Percentiles rank a stretch among this genome's conserved stretches.
These are phyloP conservation scores for Aspidapion aeneum DNA, from an alignment of 2,888 invertebrate genomes.

Conservation along the genomic window DNA sequence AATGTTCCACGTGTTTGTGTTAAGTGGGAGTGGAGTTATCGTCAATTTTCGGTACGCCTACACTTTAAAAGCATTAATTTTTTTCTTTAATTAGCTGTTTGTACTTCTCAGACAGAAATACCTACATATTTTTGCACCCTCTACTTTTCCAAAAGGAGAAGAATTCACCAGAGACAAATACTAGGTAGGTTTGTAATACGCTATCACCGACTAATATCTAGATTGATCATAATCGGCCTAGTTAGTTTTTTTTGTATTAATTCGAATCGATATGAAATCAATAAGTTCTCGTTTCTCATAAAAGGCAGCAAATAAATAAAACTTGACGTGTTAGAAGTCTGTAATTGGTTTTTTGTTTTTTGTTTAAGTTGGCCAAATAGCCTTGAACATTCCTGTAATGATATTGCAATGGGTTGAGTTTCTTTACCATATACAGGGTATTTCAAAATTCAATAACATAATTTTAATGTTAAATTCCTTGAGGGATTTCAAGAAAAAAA, in stretches of 20 bases:
- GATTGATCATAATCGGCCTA: too few relatives aligned
- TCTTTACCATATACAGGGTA: too few relatives aligned
- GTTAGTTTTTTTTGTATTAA: not conserved
- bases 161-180: not conserved
- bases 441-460: too few relatives aligned
- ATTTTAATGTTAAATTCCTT: too few relatives aligned
- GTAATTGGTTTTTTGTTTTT: not conserved
- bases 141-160: not conserved
- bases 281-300: not conserved
- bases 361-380: not conserved
- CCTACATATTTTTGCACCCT: not conserved
- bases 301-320: not conserved
- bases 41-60: too few relatives aligned
- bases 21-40: too few relatives aligned
- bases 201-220: not conserved
- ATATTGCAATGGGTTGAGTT: not conserved
- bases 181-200: not conserved
- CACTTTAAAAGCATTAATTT: too few relatives aligned
- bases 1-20: too few relatives aligned
- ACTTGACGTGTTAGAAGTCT: not conserved
- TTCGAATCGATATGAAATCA: not conserved
- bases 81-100: too few relatives aligned
- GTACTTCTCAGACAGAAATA: not conserved
- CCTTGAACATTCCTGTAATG: not conserved
- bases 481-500: too few relatives aligned